A percentile compares a stretch with the other conserved stretches of the same genome.
Evolutionary conservation across 2,113 vertebrate genomes (phyloP).

Genomic region (Paramormyrops kingsleyae): DNA sequence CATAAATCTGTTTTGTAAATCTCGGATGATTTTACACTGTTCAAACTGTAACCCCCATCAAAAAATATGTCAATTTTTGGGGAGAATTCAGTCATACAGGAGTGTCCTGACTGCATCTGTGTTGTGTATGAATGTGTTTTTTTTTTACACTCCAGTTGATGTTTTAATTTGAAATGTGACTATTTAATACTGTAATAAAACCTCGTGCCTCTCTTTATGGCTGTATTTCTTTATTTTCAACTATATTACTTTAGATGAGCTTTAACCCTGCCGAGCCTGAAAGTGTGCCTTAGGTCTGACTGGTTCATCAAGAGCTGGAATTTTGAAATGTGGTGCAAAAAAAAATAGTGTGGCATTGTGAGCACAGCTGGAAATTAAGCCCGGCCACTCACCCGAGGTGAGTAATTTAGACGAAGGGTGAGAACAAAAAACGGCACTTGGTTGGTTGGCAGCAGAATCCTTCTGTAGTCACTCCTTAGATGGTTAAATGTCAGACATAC

Average conservation of each 20-base stretch:
- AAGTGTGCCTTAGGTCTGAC: background rate
- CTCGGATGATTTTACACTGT: background rate
- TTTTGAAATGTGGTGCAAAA: background rate
- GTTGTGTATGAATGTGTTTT: background rate
- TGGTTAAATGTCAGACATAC: background rate
- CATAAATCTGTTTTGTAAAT: background rate
- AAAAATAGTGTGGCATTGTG: background rate
- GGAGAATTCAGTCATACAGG: background rate
- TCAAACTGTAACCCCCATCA: background rate
- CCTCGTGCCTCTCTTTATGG: background rate
- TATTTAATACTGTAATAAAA: background rate
- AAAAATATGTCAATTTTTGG: background rate
- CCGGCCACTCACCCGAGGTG: background rate
- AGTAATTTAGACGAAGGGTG: background rate
- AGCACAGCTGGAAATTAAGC: background rate
- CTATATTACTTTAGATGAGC: background rate
- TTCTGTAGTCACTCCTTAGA: background rate
- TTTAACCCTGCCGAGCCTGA: background rate
- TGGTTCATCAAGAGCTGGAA: background rate
- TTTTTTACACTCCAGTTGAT: background rate
- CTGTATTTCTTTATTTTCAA: background rate
- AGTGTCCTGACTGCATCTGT: background rate
- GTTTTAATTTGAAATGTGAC: slow-evolving; percentile 5
- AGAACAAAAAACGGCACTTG: background rate
- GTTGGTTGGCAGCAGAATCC: background rate